phyloP scores from a whole-genome alignment of 2,797 vertebrate species.

The Hozukius guyotensis region DNA sequence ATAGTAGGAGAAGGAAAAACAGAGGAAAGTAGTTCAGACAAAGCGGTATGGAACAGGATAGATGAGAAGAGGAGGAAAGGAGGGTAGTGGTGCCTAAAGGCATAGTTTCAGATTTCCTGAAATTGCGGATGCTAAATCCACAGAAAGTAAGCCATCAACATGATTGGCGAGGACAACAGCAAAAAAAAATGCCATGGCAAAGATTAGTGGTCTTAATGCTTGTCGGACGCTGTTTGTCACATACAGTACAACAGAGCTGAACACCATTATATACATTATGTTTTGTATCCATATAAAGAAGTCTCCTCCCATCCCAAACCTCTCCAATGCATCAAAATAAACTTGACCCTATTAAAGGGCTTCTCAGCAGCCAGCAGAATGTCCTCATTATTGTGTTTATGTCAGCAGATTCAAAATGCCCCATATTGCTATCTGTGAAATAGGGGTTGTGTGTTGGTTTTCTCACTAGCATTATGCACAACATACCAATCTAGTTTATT shows the following conservation, averaged over 20 bases:
- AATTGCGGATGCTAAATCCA: not conserved
- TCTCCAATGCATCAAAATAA: constrained; percentile 32
- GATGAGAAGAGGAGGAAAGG: not conserved
- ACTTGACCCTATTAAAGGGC: constrained; percentile 39
- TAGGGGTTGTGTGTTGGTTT: constrained; percentile 10
- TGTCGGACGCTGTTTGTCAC: not conserved
- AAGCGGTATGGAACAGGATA: not conserved
- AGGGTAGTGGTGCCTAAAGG: not conserved
- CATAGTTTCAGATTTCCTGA: not conserved
- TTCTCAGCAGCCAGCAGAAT: constrained; percentile 32
- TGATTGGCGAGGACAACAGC: not conserved
- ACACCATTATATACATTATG: not conserved
- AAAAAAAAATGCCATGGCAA: not conserved
- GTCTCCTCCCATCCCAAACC: not conserved
- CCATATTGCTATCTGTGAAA: constrained; percentile 8
- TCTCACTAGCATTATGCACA: constrained; percentile 1
- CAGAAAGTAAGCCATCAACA: not conserved
- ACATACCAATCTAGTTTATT: constrained; percentile 8
- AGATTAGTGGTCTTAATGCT: not conserved
- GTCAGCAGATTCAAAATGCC: constrained; percentile 56
- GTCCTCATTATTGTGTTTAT: constrained; percentile 58
- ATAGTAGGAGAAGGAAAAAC: not conserved
- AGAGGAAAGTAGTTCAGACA: constrained; percentile 5
- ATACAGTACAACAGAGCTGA: not conserved
- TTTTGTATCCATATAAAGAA: constrained; percentile 9